A percentile compares a stretch with the other conserved stretches of the same genome.
These are phyloP conservation scores for Neoarius graeffei DNA, from an alignment of 2,113 vertebrate species.

Conservation along the genomic window DNA sequence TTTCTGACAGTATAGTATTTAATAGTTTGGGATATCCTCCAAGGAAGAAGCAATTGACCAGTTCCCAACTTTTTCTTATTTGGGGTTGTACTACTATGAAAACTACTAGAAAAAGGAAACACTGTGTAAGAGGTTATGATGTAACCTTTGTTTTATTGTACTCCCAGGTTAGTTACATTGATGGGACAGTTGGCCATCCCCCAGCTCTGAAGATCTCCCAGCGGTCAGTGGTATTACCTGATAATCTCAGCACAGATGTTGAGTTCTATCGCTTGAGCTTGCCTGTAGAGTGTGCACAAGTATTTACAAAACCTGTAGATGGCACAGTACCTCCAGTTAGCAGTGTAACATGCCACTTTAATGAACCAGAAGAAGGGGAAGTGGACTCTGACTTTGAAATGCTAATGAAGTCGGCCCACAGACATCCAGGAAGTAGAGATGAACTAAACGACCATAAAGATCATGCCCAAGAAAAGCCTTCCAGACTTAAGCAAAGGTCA, in stretches of 20 bases:
- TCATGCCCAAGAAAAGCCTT: slow-evolving; percentile 89
- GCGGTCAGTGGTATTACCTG: slow-evolving; percentile 78
- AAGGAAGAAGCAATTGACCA: background rate
- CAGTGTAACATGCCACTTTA: slow-evolving; percentile 78
- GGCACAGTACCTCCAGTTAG: slow-evolving; percentile 73
- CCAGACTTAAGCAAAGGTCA: slow-evolving; percentile 90
- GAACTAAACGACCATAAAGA: slow-evolving; percentile 92
- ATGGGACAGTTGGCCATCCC: slow-evolving; percentile 79
- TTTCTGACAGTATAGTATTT: no score
- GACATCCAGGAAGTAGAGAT: slow-evolving; percentile 81
- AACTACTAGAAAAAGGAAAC: background rate
- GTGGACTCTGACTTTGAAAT: slow-evolving; percentile 93
- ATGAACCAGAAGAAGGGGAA: slow-evolving; percentile 85
- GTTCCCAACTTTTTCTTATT: background rate
- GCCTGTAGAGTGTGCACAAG: slow-evolving; percentile 85
- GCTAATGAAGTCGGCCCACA: slow-evolving; percentile 93
- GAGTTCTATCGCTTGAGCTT: slow-evolving; percentile 93
- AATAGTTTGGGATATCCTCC: background rate
- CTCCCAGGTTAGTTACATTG: slow-evolving; percentile 83
- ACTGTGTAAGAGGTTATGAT: background rate
- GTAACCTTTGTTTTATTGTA: background rate
- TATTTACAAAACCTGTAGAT: slow-evolving; percentile 77
- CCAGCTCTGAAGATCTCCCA: slow-evolving; percentile 88
- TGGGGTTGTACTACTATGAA: background rate
- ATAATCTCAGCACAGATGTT: slow-evolving; percentile 74